Evolutionary conservation across 2,888 invertebrate species (phyloP).

Genomic region (Lumbricus terrestris): DNA sequence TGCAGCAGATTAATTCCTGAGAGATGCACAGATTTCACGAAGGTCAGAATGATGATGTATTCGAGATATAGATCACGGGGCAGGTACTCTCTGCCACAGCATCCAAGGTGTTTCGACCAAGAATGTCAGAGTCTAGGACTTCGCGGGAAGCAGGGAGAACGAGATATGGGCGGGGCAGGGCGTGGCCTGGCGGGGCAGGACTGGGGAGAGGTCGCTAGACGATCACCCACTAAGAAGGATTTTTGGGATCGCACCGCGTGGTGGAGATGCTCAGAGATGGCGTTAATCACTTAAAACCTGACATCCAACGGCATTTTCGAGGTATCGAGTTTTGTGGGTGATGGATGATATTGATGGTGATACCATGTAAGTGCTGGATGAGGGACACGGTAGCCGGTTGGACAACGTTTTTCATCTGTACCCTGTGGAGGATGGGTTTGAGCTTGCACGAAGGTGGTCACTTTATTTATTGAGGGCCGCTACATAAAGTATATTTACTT

Average conservation of each 20-base stretch:
- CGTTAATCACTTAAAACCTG: neutral
- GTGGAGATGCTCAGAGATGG: neutral
- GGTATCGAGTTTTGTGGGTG: neutral
- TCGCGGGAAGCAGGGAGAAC: neutral
- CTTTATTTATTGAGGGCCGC: too few species aligned
- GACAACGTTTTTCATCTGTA: too few species aligned
- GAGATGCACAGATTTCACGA: neutral
- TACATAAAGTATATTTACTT: too few species aligned
- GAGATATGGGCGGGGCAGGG: too few species aligned
- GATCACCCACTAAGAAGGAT: neutral
- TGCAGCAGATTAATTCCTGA: neutral
- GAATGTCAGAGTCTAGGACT: neutral
- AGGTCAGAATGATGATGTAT: neutral
- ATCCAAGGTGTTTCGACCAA: neutral
- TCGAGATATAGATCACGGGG: neutral
- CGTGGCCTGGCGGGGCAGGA: neutral
- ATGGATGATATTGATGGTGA: too few species aligned
- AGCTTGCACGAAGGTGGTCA: too few species aligned
- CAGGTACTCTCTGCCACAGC: neutral
- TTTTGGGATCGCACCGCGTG: neutral
- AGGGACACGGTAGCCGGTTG: too few species aligned
- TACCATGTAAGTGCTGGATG: too few species aligned
- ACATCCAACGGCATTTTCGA: neutral
- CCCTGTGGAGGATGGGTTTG: too few species aligned
- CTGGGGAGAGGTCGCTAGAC: neutral